These are phyloP conservation scores for Yoshiicerus persimilis DNA, from an alignment of 1,140 invertebrate genomes.

Conservation along the genomic window DNA sequence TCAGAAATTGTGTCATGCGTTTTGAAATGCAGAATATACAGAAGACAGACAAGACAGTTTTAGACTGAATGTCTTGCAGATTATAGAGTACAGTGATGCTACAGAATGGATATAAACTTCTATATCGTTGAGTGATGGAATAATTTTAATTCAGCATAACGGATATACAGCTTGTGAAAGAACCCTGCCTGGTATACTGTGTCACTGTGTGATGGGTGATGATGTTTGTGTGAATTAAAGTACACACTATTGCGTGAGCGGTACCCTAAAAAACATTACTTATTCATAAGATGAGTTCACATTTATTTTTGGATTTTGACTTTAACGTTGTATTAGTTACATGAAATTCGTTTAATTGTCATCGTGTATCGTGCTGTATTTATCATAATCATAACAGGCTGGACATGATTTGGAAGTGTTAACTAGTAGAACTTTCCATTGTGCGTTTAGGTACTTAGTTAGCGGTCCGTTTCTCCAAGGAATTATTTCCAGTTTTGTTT, in stretches of 20 bases:
- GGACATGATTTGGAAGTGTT: too few relatives aligned
- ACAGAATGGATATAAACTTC: neutral
- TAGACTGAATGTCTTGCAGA: neutral
- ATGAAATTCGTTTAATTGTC: too few relatives aligned
- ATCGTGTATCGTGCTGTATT: too few relatives aligned
- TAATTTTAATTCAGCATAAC: neutral
- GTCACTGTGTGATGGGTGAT: neutral
- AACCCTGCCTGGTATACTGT: too few relatives aligned
- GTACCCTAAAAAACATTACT: neutral
- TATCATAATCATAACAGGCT: too few relatives aligned
- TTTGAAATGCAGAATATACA: neutral
- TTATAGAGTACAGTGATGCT: neutral
- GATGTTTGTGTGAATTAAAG: neutral
- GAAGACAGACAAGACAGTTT: neutral
- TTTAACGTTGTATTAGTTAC: too few relatives aligned
- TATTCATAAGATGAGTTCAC: neutral
- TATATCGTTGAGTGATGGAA: neutral
- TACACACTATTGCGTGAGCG: neutral
- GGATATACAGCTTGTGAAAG: neutral
- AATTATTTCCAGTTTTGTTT: too few relatives aligned
- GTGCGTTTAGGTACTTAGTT: too few relatives aligned
- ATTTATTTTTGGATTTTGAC: neutral
- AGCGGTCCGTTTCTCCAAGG: too few relatives aligned
- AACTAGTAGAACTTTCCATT: too few relatives aligned
- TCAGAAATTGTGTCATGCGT: neutral